phyloP scores from a whole-genome alignment of 2,113 vertebrate species.

The Gnathonemus longibarbis region DNA sequence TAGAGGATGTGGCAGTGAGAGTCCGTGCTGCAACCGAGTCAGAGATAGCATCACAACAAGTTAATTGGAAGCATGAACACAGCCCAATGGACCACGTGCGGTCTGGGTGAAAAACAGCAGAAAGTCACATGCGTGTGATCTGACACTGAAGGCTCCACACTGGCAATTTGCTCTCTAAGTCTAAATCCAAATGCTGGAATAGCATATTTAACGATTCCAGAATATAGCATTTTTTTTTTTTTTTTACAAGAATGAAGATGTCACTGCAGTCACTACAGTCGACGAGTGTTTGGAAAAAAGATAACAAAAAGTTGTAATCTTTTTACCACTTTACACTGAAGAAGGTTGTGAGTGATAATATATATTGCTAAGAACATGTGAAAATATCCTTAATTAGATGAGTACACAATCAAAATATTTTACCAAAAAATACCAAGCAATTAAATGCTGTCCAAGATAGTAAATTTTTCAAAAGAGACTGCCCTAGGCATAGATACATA shows the following conservation, averaged over 20 bases:
- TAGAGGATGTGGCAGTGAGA: conserved; percentile 44
- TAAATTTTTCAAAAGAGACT: neutral
- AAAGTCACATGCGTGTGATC: conserved; percentile 20
- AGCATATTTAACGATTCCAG: neutral
- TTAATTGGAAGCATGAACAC: conserved; percentile 66
- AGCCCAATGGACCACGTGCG: conserved; percentile 49
- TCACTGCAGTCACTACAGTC: neutral
- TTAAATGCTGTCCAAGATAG: neutral
- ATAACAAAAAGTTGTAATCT: neutral
- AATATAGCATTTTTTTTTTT: neutral
- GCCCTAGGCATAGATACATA: neutral
- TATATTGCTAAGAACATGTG: neutral
- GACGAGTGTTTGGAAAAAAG: neutral
- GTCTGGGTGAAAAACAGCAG: conserved; percentile 15
- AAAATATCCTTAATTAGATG: neutral
- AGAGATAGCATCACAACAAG: conserved; percentile 44
- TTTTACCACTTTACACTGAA: neutral
- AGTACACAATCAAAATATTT: neutral
- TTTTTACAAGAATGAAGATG: neutral
- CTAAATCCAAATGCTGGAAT: neutral
- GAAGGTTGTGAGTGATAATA: neutral
- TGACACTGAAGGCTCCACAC: neutral
- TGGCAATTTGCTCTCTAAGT: neutral
- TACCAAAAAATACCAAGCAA: neutral
- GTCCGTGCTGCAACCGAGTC: conserved; percentile 47